Conservation (phyloP, 2,888 invertebrate species). For the Palloptera scutellata region DNA sequence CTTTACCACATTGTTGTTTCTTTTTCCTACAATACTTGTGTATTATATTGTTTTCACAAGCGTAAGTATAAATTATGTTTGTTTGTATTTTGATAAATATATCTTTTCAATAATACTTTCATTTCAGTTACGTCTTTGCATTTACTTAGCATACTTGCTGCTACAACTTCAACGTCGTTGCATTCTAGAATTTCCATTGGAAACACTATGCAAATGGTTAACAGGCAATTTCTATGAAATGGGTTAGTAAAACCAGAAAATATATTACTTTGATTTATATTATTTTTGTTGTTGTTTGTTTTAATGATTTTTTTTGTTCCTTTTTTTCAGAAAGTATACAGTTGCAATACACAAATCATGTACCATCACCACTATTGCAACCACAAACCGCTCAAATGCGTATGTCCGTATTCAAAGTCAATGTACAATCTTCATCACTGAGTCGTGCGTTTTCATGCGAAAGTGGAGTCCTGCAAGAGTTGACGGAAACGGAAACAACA, state of each 20-base stretch:
- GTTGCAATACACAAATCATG: conserved; percentile 40
- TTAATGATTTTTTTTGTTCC: conserved; percentile 18
- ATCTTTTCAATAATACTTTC: not conserved
- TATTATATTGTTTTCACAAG: conserved; percentile 63
- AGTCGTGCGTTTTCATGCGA: conserved; percentile 45
- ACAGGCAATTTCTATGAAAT: conserved; percentile 52
- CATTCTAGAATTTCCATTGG: conserved; percentile 56
- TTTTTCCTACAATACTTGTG: conserved; percentile 61
- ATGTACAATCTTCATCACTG: conserved; percentile 45
- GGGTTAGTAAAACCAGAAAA: conserved; percentile 43
- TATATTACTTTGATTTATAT: conserved; percentile 7
- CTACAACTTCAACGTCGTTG: conserved; percentile 52
- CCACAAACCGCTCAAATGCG: conserved; percentile 32
- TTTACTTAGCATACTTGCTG: conserved; percentile 46
- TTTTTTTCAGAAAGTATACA: conserved; percentile 44
- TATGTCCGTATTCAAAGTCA: conserved; percentile 46
- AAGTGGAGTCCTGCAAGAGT: conserved; percentile 48
- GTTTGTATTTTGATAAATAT: not conserved
- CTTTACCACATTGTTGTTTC: conserved; percentile 60
- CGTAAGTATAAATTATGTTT: conserved; percentile 45
- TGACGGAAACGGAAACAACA: conserved; percentile 40
- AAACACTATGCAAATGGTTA: conserved; percentile 53
- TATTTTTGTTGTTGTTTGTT: conserved; percentile 4
- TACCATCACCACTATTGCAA: conserved; percentile 37
- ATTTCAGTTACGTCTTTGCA: conserved; percentile 47